These are phyloP conservation scores for Dyspetes luteomarginatus DNA, from an alignment of 2,888 invertebrate genomes.

Conservation along the genomic window DNA sequence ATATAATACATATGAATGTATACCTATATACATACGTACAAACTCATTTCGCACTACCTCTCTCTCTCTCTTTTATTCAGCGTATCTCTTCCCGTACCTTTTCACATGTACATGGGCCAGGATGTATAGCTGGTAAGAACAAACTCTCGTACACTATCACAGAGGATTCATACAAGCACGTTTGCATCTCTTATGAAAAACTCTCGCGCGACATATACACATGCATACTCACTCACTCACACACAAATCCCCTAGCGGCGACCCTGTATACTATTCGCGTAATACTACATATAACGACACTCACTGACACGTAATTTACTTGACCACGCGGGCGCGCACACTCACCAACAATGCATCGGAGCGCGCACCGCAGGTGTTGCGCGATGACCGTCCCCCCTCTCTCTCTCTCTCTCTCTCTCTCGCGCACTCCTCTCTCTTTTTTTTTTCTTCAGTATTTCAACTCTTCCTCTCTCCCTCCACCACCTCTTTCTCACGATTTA, in stretches of 20 bases:
- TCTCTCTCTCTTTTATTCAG: slow-evolving; percentile 10
- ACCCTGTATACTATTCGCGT: slow-evolving; percentile 51
- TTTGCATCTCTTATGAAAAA: neutral
- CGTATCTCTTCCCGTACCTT: slow-evolving; percentile 2
- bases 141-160: slow-evolving; percentile 8
- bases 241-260: slow-evolving; percentile 51
- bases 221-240: slow-evolving; percentile 11
- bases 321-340: slow-evolving; percentile 66
- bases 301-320: slow-evolving; percentile 54
- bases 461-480: slow-evolving; percentile 40
- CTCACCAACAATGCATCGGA: slow-evolving; percentile 78
- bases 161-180: neutral
- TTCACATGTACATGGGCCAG: neutral
- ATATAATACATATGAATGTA: slow-evolving; percentile 4
- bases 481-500: slow-evolving; percentile 29
- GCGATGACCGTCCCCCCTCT: slow-evolving; percentile 60
- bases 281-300: slow-evolving; percentile 39
- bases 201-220: slow-evolving; percentile 14
- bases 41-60: too few species aligned
- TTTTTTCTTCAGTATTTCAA: slow-evolving; percentile 39
- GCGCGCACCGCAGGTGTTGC: slow-evolving; percentile 76
- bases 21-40: slow-evolving; percentile 17
- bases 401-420: slow-evolving; percentile 42
- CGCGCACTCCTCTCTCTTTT: too few species aligned
- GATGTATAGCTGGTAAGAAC: neutral